These are phyloP conservation scores for Latheticus oryzae DNA, from an alignment of 2,888 invertebrate genomes.

Conservation along the genomic window DNA sequence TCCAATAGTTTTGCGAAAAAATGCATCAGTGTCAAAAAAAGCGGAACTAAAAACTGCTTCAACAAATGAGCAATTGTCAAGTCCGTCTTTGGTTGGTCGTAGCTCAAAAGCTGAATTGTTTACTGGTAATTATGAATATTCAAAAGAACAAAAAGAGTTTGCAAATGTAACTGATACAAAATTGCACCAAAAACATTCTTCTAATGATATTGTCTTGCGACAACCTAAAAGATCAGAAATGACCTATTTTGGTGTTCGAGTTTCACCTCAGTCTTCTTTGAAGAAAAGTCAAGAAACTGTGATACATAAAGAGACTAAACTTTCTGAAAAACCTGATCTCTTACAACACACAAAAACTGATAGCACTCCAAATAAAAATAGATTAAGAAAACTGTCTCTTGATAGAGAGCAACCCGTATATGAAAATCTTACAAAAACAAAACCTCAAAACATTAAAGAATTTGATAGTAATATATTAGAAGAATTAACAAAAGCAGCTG, in stretches of 20 bases:
- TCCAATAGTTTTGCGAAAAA: slow-evolving; percentile 15
- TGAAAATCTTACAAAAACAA: slow-evolving; percentile 56
- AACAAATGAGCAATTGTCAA: slow-evolving; percentile 56
- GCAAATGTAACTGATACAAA: slow-evolving; percentile 43
- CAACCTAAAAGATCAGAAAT: slow-evolving; percentile 64
- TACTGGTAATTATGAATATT: slow-evolving; percentile 15
- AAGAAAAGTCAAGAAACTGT: slow-evolving; percentile 49
- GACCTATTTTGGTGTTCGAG: slow-evolving; percentile 62
- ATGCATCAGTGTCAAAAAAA: slow-evolving; percentile 35
- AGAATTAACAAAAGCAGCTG: slow-evolving; percentile 71
- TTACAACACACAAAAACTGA: slow-evolving; percentile 53
- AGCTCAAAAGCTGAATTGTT: slow-evolving; percentile 35
- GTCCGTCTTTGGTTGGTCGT: slow-evolving; percentile 58
- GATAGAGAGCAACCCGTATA: slow-evolving; percentile 56
- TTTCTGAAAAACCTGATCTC: slow-evolving; percentile 59
- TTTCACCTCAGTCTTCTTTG: slow-evolving; percentile 54
- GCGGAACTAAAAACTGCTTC: slow-evolving; percentile 49
- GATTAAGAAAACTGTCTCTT: slow-evolving; percentile 7
- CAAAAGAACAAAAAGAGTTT: slow-evolving; percentile 40
- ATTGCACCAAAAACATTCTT: slow-evolving; percentile 44
- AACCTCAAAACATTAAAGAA: slow-evolving; percentile 43
- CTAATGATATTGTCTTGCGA: slow-evolving; percentile 57
- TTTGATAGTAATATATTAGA: slow-evolving; percentile 66
- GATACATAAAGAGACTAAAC: slow-evolving; percentile 50
- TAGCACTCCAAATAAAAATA: slow-evolving; percentile 31